Evolutionary conservation across 2,888 invertebrate species (phyloP).

Genomic region (Acanthosepion pharaonis): DNA sequence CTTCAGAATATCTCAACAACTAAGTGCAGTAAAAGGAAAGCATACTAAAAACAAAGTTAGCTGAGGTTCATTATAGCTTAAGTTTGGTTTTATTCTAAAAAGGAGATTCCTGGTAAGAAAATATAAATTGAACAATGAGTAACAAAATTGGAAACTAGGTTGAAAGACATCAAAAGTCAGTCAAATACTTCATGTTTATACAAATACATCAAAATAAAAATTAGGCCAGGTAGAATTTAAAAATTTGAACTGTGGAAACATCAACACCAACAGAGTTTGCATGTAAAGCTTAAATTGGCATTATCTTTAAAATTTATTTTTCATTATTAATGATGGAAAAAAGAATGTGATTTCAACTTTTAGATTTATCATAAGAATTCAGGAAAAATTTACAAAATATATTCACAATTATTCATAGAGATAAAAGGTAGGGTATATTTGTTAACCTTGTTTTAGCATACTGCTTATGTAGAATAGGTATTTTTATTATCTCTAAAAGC

Average conservation of each 20-base stretch:
- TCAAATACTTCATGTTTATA: background rate
- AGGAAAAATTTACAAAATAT: background rate
- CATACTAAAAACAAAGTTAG: too few species aligned
- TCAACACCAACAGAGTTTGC: conserved; percentile 16
- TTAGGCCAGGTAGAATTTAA: background rate
- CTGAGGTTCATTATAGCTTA: background rate
- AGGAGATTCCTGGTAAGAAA: background rate
- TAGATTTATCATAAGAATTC: background rate
- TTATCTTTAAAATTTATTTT: background rate
- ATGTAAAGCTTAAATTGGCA: background rate
- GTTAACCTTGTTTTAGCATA: background rate
- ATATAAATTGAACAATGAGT: background rate
- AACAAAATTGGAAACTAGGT: background rate
- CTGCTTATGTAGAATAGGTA: background rate
- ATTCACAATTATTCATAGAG: background rate
- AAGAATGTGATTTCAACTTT: background rate
- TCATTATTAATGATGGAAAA: background rate
- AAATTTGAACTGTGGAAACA: background rate
- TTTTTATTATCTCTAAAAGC: background rate
- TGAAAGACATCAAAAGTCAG: conserved; percentile 11
- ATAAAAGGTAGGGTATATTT: background rate
- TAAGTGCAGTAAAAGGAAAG: too few species aligned
- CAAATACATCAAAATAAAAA: background rate
- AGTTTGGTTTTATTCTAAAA: background rate
- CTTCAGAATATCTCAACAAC: background rate